phyloP scores from a whole-genome alignment of 2,113 vertebrate genomes.

The Chiloscyllium plagiosum region DNA sequence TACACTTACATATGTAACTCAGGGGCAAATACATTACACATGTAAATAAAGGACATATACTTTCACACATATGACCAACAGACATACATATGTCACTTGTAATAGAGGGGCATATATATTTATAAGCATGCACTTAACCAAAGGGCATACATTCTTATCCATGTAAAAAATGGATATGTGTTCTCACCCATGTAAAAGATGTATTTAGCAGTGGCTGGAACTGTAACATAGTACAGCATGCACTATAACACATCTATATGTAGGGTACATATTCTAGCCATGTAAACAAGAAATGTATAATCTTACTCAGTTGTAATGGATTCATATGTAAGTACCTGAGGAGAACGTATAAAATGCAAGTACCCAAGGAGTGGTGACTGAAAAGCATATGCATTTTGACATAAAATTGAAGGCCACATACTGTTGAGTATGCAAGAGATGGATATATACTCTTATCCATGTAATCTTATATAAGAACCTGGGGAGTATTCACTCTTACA shows the following conservation, averaged over 20 bases:
- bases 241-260: no score
- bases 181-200: background rate
- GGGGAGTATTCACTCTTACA: background rate
- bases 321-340: background rate
- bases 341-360: background rate
- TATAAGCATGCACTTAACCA: no score
- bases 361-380: background rate
- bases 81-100: no score
- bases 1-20: no score
- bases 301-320: background rate
- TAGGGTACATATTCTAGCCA: background rate
- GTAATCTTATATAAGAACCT: background rate
- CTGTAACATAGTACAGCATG: no score
- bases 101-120: no score
- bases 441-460: background rate
- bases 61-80: no score
- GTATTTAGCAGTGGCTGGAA: no score
- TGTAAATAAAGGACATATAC: no score
- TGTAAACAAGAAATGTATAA: background rate
- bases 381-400: background rate
- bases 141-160: no score
- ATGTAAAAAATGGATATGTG: background rate
- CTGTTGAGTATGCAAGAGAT: background rate
- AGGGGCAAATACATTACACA: no score
- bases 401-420: background rate